Base-by-base conservation (phyloP, 2,888 invertebrate species). In the Ligdia adustata region DNA sequence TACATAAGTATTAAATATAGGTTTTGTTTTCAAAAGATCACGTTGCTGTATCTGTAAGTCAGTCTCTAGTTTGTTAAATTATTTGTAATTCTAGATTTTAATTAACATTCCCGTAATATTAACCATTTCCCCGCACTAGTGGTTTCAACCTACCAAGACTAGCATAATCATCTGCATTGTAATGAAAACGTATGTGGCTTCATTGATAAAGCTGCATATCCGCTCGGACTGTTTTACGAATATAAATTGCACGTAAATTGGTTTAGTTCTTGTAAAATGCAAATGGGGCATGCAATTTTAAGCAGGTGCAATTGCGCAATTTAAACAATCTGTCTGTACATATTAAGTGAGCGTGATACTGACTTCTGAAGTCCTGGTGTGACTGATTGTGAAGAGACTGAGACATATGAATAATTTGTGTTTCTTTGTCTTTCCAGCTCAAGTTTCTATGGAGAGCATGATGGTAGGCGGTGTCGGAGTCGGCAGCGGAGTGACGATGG, bases 401-500 rank as follows among this genome's bases (percentile, higher is more conserved):
- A 18, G 18, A n/a, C n/a, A n/a, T 18, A 18, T 18, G 4, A 5
- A 18, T 18, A 18, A 6, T 1, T 18, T 18, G 1, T 18, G 18
- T 18, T 18, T 4, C 44, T 49, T 60, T 12, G 44, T 22, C 34
- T 79, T 49, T 92, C 60, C 91, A 94, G 94, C 93, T 66, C 92
- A 93, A 82, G 88, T 94, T 68, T 93, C 94, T 45, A 92, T 94
- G 91, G 95, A 94, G 79, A 93, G 94, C 66, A 93, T 94, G 91
- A 92, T 94, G 82, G 91, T 93, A 69, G 93, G 95, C 57, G 84
- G 87, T 31, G 91, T 37, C 1, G 37, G 87, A 31, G 91, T 94
- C 4, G 85, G 87, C 7, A 77, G 93, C 90, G 90, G 94, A 91
- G 79, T 95, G 48, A 93, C 96, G 37, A 75, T 89, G 33, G 86